Conservation (phyloP, 2,797 vertebrate genomes). For the Clangula hyemalis region DNA sequence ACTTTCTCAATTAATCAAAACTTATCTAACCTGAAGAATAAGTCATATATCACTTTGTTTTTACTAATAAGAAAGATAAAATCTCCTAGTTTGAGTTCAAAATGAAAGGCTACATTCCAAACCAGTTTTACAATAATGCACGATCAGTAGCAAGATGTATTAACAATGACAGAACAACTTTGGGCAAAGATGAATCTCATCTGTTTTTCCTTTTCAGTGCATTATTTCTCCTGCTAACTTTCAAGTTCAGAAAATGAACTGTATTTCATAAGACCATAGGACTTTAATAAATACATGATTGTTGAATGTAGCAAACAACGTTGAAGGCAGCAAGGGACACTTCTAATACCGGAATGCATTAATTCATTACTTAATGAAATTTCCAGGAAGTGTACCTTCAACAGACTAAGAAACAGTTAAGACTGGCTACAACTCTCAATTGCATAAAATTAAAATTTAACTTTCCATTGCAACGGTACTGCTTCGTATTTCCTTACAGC, state of each 20-base stretch:
- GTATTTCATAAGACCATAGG: not conserved
- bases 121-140: not conserved
- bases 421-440: not conserved
- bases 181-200: not conserved
- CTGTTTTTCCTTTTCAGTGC: not conserved
- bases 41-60: not conserved
- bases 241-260: not conserved
- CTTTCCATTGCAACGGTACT: not conserved
- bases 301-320: not conserved
- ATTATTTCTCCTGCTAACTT: not conserved
- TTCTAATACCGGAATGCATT: not conserved
- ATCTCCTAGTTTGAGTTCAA: not conserved
- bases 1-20: not conserved
- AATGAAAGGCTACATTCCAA: not conserved
- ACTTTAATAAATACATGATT: not conserved
- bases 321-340: not conserved
- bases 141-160: not conserved
- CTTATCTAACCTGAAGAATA: not conserved
- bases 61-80: not conserved
- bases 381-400: not conserved
- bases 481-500: not conserved
- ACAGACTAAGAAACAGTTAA: not conserved
- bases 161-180: not conserved
- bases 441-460: not conserved
- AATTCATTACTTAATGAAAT: not conserved